phyloP scores from a whole-genome alignment of 2,888 invertebrate species.

The Lamellibrachia columna region DNA sequence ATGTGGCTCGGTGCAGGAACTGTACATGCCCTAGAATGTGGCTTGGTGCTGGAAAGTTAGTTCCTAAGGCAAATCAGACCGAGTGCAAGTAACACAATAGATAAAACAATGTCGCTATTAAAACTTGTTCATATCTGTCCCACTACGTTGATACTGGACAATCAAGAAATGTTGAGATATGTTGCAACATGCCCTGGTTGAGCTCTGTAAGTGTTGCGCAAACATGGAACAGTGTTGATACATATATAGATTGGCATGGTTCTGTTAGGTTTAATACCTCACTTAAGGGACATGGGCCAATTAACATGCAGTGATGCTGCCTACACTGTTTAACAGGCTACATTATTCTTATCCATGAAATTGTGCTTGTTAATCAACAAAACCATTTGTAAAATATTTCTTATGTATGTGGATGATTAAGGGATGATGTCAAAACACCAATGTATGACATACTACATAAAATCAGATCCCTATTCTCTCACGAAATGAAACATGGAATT shows the following conservation, averaged over 20 bases:
- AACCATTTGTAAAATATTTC: not conserved
- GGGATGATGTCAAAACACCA: too few species aligned
- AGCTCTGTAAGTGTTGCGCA: not conserved
- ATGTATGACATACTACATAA: too few species aligned
- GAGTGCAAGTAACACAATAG: not conserved
- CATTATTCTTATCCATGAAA: not conserved
- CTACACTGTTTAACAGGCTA: not conserved
- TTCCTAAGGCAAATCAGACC: not conserved
- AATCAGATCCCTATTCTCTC: too few species aligned
- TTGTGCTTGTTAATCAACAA: not conserved
- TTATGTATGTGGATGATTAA: not conserved
- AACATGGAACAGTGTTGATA: not conserved
- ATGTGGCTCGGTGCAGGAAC: not conserved
- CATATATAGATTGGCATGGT: not conserved
- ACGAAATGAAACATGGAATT: too few species aligned
- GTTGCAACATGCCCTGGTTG: not conserved
- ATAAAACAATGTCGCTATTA: not conserved
- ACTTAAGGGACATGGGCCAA: not conserved
- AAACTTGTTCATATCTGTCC: not conserved
- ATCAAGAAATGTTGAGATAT: not conserved
- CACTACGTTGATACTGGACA: not conserved
- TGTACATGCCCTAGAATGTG: not conserved
- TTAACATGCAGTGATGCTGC: not conserved
- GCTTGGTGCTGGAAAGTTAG: not conserved
- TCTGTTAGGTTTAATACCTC: not conserved